Evolutionary conservation across 2,113 vertebrate genomes (phyloP).

Genomic region (Pundamilia nyererei): DNA sequence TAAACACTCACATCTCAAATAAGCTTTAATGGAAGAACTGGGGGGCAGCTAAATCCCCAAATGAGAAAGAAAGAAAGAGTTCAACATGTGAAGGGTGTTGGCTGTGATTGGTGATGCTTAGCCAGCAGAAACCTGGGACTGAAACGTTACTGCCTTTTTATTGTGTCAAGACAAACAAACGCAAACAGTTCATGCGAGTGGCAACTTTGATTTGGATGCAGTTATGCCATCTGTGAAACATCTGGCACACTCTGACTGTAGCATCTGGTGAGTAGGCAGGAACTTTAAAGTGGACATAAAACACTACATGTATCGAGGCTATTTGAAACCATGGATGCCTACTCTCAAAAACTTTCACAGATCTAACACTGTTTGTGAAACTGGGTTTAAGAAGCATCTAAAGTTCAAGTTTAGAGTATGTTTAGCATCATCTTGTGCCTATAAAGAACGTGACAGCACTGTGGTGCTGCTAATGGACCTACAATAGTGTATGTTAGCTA

Average conservation of each 20-base stretch:
- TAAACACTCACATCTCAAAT: not conserved
- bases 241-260: not conserved
- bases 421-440: not conserved
- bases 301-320: not conserved
- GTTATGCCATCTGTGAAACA: not conserved
- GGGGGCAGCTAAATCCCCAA: not conserved
- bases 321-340: not conserved
- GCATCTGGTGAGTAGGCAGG: not conserved
- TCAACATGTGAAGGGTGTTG: not conserved
- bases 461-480: not conserved
- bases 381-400: not conserved
- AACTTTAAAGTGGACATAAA: not conserved
- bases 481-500: not conserved
- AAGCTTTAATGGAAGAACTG: not conserved
- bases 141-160: not conserved
- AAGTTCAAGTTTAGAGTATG: not conserved
- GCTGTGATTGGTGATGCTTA: not conserved
- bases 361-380: not conserved
- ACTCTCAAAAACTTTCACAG: not conserved
- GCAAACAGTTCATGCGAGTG: not conserved
- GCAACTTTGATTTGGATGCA: not conserved
- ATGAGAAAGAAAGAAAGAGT: not conserved
- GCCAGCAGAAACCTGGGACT: not conserved
- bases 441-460: not conserved
- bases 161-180: not conserved